These are phyloP conservation scores for Polypterus bichir DNA, from an alignment of 2,113 vertebrate species.

Conservation along the genomic window DNA sequence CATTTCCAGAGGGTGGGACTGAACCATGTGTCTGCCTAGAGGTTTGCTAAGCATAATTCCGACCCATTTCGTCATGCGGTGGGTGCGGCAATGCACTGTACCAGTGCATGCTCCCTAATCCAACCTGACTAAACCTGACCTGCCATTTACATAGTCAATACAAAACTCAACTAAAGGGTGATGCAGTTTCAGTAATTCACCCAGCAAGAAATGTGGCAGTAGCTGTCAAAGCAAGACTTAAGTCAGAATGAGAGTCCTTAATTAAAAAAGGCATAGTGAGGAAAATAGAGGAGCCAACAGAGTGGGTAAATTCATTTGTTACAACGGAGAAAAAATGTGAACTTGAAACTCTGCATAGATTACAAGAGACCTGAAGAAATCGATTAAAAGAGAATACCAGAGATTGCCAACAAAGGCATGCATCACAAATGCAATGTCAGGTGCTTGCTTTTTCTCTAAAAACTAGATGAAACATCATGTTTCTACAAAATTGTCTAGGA, in stretches of 20 bases:
- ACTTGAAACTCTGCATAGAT: neutral
- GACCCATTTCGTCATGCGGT: no score
- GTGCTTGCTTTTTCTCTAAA: neutral
- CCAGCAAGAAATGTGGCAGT: neutral
- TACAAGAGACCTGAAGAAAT: neutral
- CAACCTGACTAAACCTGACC: no score
- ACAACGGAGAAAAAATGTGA: neutral
- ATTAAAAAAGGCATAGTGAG: neutral
- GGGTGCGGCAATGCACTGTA: no score
- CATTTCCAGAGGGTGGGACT: no score
- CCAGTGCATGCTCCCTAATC: no score
- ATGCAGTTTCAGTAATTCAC: neutral
- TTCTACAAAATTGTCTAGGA: constrained; percentile 6
- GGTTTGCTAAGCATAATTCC: no score
- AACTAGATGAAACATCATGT: constrained; percentile 6
- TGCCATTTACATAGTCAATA: no score
- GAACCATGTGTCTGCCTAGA: no score
- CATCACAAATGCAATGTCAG: neutral
- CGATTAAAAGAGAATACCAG: neutral
- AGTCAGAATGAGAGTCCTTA: neutral
- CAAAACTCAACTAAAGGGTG: neutral
- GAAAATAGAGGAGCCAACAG: neutral
- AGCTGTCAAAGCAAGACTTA: neutral
- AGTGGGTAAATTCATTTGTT: neutral
- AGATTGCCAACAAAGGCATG: neutral